phyloP scores from a whole-genome alignment of 2,113 vertebrate species.

The Microcebus ravelobensis region DNA sequence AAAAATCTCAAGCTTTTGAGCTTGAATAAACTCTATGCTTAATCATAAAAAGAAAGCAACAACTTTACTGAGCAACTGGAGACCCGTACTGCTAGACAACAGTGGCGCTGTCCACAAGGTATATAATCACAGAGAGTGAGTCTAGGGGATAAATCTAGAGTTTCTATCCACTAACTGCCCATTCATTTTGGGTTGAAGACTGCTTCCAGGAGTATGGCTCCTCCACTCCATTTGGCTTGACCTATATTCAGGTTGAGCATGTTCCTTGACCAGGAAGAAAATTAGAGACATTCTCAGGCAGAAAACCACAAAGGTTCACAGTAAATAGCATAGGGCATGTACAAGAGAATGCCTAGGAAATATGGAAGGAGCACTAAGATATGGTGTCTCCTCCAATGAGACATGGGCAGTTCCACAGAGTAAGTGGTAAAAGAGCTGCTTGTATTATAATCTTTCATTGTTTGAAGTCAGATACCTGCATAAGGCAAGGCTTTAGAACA shows the following conservation, averaged over 20 bases:
- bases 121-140: neutral
- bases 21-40: no score
- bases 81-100: neutral
- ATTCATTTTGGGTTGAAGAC: neutral
- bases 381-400: neutral
- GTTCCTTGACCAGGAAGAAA: neutral
- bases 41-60: no score
- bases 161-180: neutral
- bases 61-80: neutral
- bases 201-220: neutral
- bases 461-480: neutral
- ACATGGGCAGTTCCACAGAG: neutral
- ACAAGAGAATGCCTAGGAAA: neutral
- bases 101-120: neutral
- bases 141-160: fast-evolving
- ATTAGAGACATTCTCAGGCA: neutral
- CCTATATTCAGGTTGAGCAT: neutral
- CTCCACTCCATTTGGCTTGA: neutral
- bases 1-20: neutral
- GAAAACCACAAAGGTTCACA: neutral
- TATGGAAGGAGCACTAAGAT: neutral
- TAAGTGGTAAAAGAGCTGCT: neutral
- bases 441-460: neutral
- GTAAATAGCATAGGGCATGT: neutral
- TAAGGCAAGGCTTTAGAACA: neutral